These are phyloP conservation scores for Nansenia antarctica DNA, from an alignment of 2,113 vertebrate species.

Conservation along the genomic window DNA sequence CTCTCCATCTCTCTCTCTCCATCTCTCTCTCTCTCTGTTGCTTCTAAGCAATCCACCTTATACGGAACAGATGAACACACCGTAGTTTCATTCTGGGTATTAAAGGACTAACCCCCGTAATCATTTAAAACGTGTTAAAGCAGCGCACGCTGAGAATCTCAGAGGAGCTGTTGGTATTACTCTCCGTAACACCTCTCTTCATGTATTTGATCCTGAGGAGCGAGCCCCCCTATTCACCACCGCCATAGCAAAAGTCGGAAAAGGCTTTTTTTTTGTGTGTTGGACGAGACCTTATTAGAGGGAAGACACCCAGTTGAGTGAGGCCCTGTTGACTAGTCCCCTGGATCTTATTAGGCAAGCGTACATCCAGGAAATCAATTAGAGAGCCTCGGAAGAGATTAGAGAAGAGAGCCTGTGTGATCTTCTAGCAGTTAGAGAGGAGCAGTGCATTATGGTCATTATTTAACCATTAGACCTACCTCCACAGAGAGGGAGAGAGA, in stretches of 20 bases:
- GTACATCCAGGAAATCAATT: constrained; percentile 62
- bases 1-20: no score
- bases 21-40: no score
- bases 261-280: constrained; percentile 30
- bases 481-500: constrained; percentile 16
- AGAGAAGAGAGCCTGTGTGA: constrained; percentile 45
- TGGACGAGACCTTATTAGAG: constrained; percentile 53
- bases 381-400: constrained; percentile 55
- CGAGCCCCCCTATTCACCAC: not conserved
- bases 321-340: constrained; percentile 55
- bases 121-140: not conserved
- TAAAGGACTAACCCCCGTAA: not conserved
- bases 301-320: constrained; percentile 44
- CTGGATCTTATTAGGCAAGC: constrained; percentile 57
- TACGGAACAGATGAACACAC: no score
- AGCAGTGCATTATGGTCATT: constrained; percentile 55
- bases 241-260: not conserved
- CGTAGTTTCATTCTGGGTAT: not conserved
- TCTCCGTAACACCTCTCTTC: not conserved
- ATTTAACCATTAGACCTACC: constrained; percentile 62
- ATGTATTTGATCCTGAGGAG: no score
- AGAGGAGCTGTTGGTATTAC: not conserved
- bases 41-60: no score
- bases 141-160: not conserved
- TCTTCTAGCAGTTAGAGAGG: constrained; percentile 59